Conservation (phyloP, 1,140 invertebrate genomes). For the Formica selysi region DNA sequence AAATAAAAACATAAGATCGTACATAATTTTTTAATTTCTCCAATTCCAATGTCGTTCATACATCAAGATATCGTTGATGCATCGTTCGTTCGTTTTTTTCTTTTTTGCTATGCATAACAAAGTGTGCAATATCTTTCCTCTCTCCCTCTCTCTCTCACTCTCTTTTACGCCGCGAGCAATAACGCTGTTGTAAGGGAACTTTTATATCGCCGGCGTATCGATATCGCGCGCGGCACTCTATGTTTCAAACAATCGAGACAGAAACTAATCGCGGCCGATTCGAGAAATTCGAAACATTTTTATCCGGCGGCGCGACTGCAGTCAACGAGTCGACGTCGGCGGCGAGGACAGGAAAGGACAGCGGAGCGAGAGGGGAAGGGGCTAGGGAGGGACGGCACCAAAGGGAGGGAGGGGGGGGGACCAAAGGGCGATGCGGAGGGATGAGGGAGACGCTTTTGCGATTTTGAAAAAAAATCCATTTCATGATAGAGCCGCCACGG, state of each 20-base stretch:
- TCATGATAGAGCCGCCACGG: conserved; percentile 76
- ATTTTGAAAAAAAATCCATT: conserved; percentile 78
- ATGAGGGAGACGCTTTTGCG: conserved; percentile 66
- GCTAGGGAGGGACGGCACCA: neutral
- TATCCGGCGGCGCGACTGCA: conserved; percentile 47
- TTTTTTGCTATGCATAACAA: neutral
- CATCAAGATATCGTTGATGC: conserved; percentile 3
- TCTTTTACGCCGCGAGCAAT: conserved; percentile 23
- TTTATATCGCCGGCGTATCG: conserved; percentile 41
- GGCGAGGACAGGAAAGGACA: conserved; percentile 37
- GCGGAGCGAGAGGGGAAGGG: neutral
- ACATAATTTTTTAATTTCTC: neutral
- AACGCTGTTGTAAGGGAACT: conserved; percentile 38
- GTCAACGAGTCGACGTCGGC: conserved; percentile 39
- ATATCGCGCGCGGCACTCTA: conserved; percentile 41
- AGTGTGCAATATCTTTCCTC: neutral
- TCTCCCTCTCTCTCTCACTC: neutral
- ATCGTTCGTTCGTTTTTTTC: neutral
- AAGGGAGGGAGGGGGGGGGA: too few relatives aligned
- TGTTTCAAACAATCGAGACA: conserved; percentile 74
- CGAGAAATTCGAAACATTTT: conserved; percentile 77
- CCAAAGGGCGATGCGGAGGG: conserved; percentile 34
- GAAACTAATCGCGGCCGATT: conserved; percentile 74
- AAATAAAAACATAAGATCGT: neutral
- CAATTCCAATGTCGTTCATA: neutral